phyloP scores from a whole-genome alignment of 2,888 invertebrate species.

The Erebia epiphron region DNA sequence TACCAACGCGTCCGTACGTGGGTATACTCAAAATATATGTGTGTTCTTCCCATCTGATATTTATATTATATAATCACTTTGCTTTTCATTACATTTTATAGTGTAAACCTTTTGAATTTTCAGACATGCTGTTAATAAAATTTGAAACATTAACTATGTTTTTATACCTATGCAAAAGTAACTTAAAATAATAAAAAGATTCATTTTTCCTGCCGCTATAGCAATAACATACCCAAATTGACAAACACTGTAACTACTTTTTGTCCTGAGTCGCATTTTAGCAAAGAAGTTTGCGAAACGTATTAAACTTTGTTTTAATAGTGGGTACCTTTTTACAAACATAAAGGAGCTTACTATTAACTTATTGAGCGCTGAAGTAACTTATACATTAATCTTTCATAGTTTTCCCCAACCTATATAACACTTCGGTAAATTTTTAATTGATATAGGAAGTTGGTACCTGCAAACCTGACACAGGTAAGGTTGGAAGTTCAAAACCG shows the following conservation, averaged over 20 bases:
- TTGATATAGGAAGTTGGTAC: slow-evolving; percentile 72
- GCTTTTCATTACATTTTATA: neutral
- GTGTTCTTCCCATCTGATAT: neutral
- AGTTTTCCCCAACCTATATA: slow-evolving; percentile 23
- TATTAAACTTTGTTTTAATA: neutral
- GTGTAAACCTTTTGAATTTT: neutral
- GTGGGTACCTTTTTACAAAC: neutral
- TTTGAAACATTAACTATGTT: neutral
- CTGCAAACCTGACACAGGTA: slow-evolving; percentile 74
- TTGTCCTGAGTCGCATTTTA: neutral
- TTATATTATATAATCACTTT: neutral
- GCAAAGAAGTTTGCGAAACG: neutral
- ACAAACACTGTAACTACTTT: neutral
- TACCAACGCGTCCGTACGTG: slow-evolving; percentile 3
- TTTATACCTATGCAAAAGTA: too few relatives aligned
- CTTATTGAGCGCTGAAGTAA: too few relatives aligned
- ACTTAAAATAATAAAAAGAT: too few relatives aligned
- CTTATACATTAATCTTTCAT: neutral
- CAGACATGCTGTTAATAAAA: neutral
- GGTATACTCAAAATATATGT: slow-evolving; percentile 1
- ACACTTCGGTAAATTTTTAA: slow-evolving; percentile 71
- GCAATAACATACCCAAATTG: too few relatives aligned
- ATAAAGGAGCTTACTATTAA: neutral
- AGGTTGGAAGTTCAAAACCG: slow-evolving; percentile 69
- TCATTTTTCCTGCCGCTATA: too few relatives aligned